phyloP scores from a whole-genome alignment of 53 echinoderm and acorn worm genomes.

The Hippasteria phrygiana region DNA sequence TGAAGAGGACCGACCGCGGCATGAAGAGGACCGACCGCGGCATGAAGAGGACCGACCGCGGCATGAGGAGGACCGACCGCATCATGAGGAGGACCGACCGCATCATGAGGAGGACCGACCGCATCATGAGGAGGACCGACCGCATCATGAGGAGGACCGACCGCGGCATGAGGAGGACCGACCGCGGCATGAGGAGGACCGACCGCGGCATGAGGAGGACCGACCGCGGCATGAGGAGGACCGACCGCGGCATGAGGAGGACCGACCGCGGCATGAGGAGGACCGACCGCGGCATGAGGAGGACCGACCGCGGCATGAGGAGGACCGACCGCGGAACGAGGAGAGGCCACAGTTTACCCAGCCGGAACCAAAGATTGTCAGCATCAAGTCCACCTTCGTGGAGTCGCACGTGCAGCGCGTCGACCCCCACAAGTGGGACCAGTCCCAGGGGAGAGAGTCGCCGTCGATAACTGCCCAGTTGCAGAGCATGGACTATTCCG shows the following conservation, averaged over 20 bases:
- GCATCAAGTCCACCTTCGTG: slow-evolving; percentile 73
- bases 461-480: slow-evolving; percentile 12
- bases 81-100: background rate
- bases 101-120: background rate
- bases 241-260: background rate
- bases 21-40: background rate
- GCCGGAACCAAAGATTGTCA: slow-evolving; percentile 73
- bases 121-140: too few relatives aligned
- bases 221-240: background rate
- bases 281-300: slow-evolving; percentile 21
- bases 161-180: slow-evolving; percentile 5
- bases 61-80: background rate
- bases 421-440: slow-evolving; percentile 53
- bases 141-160: slow-evolving; percentile 3
- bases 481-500: slow-evolving; percentile 59
- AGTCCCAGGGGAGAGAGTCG: slow-evolving; percentile 38
- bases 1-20: slow-evolving; percentile 16
- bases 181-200: slow-evolving; percentile 29
- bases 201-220: too few relatives aligned
- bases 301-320: too few relatives aligned
- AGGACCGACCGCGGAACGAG: background rate
- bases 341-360: slow-evolving; percentile 14
- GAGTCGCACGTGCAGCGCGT: slow-evolving; percentile 46
- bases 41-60: background rate
- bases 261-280: slow-evolving; percentile 1